phyloP scores from a whole-genome alignment of 2,888 invertebrate species.

The Dicyrtomina minuta region DNA sequence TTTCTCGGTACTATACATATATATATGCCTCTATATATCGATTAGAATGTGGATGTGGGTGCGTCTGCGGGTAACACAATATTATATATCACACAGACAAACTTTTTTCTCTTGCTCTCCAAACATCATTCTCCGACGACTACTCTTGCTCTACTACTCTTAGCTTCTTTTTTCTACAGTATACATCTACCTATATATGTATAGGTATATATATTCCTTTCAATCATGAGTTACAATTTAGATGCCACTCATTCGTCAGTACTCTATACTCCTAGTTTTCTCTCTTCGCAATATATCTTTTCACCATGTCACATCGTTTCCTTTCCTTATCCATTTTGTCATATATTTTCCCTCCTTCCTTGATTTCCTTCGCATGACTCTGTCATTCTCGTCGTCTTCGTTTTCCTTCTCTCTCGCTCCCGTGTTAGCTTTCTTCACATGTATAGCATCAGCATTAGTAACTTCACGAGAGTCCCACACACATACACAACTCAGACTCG shows the following conservation, averaged over 20 bases:
- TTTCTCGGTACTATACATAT: neutral
- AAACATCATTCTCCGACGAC: neutral
- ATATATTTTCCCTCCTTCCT: constrained; percentile 10
- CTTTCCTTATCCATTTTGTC: constrained; percentile 6
- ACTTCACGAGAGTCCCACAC: neutral
- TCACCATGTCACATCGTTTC: constrained; percentile 13
- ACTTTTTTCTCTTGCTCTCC: neutral
- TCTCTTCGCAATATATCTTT: neutral
- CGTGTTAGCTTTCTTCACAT: neutral
- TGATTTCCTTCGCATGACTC: neutral
- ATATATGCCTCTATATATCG: neutral
- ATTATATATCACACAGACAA: neutral
- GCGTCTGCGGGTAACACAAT: constrained; percentile 4
- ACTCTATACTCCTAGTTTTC: constrained; percentile 15
- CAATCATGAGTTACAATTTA: constrained; percentile 17
- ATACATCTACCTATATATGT: too few species aligned
- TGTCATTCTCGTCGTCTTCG: neutral
- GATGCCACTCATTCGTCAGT: constrained; percentile 26
- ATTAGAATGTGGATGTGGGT: neutral
- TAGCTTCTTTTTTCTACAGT: too few species aligned
- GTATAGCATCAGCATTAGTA: constrained; percentile 14
- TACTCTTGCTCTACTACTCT: neutral
- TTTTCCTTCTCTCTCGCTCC: constrained; percentile 2
- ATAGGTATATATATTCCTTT: neutral
- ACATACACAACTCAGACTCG: neutral